A percentile compares a stretch with the other conserved stretches of the same genome.
Evolutionary conservation across 2,113 vertebrate genomes (phyloP).

Genomic region (Ceyx melanurus): DNA sequence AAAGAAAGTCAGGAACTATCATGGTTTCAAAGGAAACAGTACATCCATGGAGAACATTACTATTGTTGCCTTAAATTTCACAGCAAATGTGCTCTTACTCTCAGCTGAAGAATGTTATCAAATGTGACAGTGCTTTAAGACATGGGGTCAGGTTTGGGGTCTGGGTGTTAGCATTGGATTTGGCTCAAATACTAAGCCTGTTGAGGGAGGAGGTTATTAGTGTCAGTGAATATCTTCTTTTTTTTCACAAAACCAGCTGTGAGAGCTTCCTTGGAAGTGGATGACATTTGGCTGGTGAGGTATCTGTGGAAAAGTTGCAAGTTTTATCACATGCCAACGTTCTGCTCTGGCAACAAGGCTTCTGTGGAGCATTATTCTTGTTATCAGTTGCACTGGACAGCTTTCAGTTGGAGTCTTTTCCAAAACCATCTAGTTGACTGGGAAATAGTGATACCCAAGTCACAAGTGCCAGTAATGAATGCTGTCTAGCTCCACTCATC

Average conservation of each 20-base stretch:
- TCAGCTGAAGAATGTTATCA: neutral
- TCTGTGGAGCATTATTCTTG: neutral
- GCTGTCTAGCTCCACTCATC: neutral
- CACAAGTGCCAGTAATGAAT: neutral
- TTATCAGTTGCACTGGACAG: constrained; percentile 15
- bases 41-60: neutral
- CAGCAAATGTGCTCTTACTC: neutral
- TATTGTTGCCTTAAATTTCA: neutral
- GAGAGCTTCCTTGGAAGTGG: neutral
- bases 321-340: neutral
- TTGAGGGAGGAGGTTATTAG: neutral
- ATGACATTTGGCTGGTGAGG: neutral
- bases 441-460: neutral
- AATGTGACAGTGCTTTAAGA: neutral
- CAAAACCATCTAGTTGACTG: neutral
- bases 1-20: neutral
- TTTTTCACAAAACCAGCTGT: neutral
- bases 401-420: constrained; percentile 29
- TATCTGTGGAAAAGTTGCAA: neutral
- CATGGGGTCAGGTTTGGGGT: neutral
- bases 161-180: neutral
- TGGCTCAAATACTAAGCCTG: neutral
- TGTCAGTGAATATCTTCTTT: neutral
- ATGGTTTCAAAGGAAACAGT: neutral
- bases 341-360: neutral